These are phyloP conservation scores for Thunnus maccoyii DNA, from an alignment of 2,113 vertebrate species.

Conservation along the genomic window DNA sequence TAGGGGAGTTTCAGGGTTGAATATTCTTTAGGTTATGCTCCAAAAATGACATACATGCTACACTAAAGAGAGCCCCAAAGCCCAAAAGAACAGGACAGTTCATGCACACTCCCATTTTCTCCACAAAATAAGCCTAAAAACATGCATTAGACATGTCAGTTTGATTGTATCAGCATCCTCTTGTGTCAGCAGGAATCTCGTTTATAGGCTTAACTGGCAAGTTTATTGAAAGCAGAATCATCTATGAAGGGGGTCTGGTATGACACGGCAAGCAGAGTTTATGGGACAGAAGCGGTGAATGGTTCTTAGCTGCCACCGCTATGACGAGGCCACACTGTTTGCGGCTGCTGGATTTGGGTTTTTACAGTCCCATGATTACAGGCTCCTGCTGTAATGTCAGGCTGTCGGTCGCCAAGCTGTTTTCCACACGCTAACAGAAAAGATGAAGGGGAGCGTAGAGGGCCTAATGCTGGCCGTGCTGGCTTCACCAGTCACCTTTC, in stretches of 20 bases:
- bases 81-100: neutral
- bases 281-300: constrained; percentile 75
- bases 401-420: constrained; percentile 80
- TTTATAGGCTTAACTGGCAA: constrained; percentile 54
- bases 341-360: constrained; percentile 84
- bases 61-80: neutral
- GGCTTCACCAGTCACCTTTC: constrained; percentile 76
- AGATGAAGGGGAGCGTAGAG: constrained; percentile 72
- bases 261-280: constrained; percentile 74
- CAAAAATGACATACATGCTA: constrained; percentile 15
- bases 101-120: constrained; percentile 6
- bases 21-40: constrained; percentile 16
- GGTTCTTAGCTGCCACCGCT: constrained; percentile 78
- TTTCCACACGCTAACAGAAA: constrained; percentile 81
- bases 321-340: constrained; percentile 84
- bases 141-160: constrained; percentile 18
- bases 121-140: constrained; percentile 23
- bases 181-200: constrained; percentile 50
- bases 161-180: constrained; percentile 26
- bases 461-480: constrained; percentile 70
- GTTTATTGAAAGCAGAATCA: constrained; percentile 73
- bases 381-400: constrained; percentile 84
- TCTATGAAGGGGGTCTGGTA: constrained; percentile 74
- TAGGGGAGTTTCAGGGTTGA: constrained; percentile 18
- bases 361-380: constrained; percentile 87